Evolutionary conservation across 2,113 vertebrate species (phyloP).

Genomic region (Anoplopoma fimbria): DNA sequence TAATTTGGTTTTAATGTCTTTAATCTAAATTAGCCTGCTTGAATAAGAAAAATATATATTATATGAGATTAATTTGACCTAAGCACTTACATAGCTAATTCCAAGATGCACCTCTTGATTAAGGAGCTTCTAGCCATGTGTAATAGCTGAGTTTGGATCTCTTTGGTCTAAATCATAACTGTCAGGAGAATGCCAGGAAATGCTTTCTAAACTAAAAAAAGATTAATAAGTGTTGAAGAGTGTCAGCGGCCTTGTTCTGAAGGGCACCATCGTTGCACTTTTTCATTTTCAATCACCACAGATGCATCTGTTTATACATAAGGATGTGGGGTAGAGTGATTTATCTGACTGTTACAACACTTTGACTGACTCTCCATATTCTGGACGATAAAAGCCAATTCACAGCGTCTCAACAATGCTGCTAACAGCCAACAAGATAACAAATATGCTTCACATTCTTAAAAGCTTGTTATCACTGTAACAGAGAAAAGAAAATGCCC

Average conservation of each 20-base stretch:
- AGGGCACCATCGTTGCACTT: conserved; percentile 15
- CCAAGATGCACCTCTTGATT: conserved; percentile 16
- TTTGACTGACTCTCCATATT: conserved; percentile 46
- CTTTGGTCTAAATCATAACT: neutral
- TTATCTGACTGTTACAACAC: conserved; percentile 26
- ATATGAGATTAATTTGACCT: conserved; percentile 40
- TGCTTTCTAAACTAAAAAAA: neutral
- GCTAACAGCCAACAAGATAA: conserved; percentile 31
- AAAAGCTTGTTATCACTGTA: conserved; percentile 32
- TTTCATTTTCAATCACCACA: conserved; percentile 10
- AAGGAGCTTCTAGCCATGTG: neutral
- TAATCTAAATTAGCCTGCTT: conserved; percentile 46
- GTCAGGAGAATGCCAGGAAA: neutral
- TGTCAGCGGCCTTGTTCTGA: neutral
- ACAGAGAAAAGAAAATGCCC: conserved; percentile 27
- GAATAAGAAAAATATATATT: neutral
- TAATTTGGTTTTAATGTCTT: conserved; percentile 37
- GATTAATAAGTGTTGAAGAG: neutral
- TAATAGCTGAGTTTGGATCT: conserved; percentile 23
- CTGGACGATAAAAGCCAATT: conserved; percentile 40
- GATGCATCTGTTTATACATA: conserved; percentile 24
- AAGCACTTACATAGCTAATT: conserved; percentile 23
- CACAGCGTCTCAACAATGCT: neutral
- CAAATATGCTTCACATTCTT: conserved; percentile 10
- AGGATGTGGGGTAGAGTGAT: conserved; percentile 16